A percentile compares a stretch with the other conserved stretches of the same genome.
These are phyloP conservation scores for Eristalis intricaria DNA, from an alignment of 2,888 invertebrate genomes.

Conservation along the genomic window DNA sequence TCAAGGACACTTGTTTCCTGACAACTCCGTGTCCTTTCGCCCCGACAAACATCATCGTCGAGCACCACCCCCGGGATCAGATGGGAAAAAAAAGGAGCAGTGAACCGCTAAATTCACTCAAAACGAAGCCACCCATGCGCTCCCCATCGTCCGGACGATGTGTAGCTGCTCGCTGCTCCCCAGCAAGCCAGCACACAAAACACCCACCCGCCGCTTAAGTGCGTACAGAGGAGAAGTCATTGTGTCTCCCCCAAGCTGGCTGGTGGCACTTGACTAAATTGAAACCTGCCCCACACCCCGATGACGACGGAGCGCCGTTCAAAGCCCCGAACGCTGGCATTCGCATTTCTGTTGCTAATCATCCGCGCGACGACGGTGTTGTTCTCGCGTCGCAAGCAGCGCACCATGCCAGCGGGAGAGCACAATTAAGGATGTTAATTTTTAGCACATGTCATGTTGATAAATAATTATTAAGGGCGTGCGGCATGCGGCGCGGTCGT, in stretches of 20 bases:
- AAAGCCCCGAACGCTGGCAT: neutral
- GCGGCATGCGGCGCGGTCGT: neutral
- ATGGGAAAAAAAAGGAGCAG: conserved; percentile 22
- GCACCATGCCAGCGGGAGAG: conserved; percentile 20
- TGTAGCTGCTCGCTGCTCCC: neutral
- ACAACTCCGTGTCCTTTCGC: conserved; percentile 5
- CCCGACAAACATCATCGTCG: neutral
- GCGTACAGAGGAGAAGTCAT: conserved; percentile 34
- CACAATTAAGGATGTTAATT: conserved; percentile 71
- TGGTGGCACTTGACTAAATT: conserved; percentile 65
- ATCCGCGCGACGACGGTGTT: conserved; percentile 26
- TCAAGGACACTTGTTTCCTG: conserved; percentile 14
- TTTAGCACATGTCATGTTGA: conserved; percentile 71
- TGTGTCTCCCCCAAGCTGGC: conserved; percentile 17
- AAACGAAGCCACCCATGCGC: neutral
- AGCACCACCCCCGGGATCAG: neutral
- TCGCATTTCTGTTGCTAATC: conserved; percentile 60
- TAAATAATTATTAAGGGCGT: conserved; percentile 66
- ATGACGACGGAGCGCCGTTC: neutral
- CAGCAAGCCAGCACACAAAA: neutral
- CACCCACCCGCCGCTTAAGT: conserved; percentile 17
- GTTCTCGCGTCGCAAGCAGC: neutral
- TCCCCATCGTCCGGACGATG: neutral
- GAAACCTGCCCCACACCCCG: conserved; percentile 33
- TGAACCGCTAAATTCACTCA: conserved; percentile 50